Evolutionary conservation across 2,888 invertebrate genomes (phyloP), one percentile per base, ranked within the genome.

Genomic region (Himalopsyche japonica): DNA sequence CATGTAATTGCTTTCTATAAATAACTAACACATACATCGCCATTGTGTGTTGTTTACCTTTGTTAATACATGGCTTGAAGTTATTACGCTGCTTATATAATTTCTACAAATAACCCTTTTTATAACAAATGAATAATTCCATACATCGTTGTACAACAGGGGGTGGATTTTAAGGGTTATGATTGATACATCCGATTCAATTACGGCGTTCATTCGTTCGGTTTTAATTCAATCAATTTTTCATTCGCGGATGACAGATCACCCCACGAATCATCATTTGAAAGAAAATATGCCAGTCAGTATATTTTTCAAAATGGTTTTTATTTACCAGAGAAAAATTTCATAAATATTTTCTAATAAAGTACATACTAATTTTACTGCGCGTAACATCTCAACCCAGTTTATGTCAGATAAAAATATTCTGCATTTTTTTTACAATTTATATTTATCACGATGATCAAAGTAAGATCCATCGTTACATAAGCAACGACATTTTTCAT

Each of bases 131-230:
- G 70, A 15, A 24, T 70, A 70, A 70, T 70, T 70, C 30, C 30
- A 70, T 15, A 15, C 15, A 70, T 15, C 70, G 70, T 10, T 10
- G 24, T 27, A 70, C 12, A 37, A 70, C 12, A 70, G 24, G 70
- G 80, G 80, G 80, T 37, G 64, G 57, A 70, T 32, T 3, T 27
- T 27, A 70, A 27, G 80, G 80, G 12, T 64, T 64, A 37, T 81
- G 80, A 81, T 81, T 81, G 80, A 81, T 81, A 81, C 43, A 81
- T 81, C 80, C 64, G 70, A 43, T 81, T 81, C 80, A 43, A 81
- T 81, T 81, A 81, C n/a, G 48, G 64, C 24, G 34, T 70, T 81
- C 81, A 81, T 81, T 76, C 76, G 47, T 82, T 77, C 77, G 37
- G 24, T 77, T 77, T 77, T 34, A 37, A 77, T 77, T 77, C 12